phyloP scores from a whole-genome alignment of 92 coral and sea anemone species.

The Heteractis magnifica region DNA sequence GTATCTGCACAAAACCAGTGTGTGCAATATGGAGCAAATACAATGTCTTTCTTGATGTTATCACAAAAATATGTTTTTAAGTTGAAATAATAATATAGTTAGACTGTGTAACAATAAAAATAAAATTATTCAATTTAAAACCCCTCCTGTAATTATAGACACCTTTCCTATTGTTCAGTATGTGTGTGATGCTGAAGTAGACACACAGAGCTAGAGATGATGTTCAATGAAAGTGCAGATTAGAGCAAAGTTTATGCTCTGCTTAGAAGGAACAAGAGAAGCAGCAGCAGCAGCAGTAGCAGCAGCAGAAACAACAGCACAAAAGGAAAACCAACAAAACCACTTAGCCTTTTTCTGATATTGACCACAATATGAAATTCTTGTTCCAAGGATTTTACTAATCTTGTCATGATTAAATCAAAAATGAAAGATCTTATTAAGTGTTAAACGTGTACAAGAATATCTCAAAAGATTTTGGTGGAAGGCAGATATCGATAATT shows the following conservation, averaged over 20 bases:
- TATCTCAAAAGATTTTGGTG: neutral
- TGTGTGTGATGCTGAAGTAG: neutral
- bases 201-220: neutral
- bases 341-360: no score
- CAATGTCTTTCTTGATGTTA: neutral
- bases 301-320: neutral
- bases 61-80: constrained; percentile 25
- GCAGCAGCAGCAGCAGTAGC: neutral
- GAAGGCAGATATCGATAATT: neutral
- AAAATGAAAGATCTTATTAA: no score
- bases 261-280: neutral
- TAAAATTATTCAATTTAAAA: constrained; percentile 14
- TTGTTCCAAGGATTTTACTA: no score
- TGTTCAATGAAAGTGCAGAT: neutral
- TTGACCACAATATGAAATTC: no score
- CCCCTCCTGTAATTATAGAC: constrained; percentile 8
- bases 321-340: no score
- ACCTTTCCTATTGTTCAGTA: neutral
- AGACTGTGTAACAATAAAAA: constrained; percentile 21
- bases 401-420: no score
- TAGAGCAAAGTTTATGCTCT: neutral
- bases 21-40: constrained; percentile 15
- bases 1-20: constrained; percentile 3
- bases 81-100: constrained; percentile 11
- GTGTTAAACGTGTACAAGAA: neutral